Evolutionary conservation across 1,140 invertebrate species (phyloP).

Genomic region (Lycorma delicatula): DNA sequence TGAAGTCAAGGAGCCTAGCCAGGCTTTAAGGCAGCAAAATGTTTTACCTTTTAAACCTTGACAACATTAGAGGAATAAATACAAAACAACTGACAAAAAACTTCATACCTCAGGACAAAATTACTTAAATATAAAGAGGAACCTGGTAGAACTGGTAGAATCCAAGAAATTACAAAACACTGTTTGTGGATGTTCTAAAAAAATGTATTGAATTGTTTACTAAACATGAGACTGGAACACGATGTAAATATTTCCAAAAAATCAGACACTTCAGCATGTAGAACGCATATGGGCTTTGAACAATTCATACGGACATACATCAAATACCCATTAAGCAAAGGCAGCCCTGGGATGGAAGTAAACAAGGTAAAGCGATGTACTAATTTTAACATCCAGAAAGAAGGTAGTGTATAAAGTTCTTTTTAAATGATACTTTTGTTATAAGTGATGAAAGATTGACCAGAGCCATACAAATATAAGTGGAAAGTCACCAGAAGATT

Average conservation of each 20-base stretch:
- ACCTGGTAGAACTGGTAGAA: too few species aligned
- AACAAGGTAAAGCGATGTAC: conserved; percentile 3
- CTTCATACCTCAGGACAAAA: too few species aligned
- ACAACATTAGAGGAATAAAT: too few species aligned
- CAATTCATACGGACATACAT: too few species aligned
- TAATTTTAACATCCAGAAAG: conserved; percentile 3
- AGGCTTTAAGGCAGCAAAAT: too few species aligned
- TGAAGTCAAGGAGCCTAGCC: too few species aligned
- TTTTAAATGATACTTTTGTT: background rate
- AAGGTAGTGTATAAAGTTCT: conserved; percentile 6
- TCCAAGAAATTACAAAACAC: conserved; percentile 10
- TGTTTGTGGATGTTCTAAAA: conserved; percentile 11
- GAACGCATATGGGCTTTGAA: conserved; percentile 13
- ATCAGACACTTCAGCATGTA: conserved; percentile 14
- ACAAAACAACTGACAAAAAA: too few species aligned
- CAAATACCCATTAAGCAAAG: conserved; percentile 1
- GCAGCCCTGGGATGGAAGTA: conserved; percentile 1
- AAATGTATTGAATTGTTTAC: background rate
- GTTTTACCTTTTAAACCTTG: too few species aligned
- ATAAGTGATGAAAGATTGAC: conserved; percentile 4
- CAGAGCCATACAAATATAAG: background rate
- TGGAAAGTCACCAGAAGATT: background rate
- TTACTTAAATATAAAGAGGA: too few species aligned
- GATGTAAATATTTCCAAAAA: conserved; percentile 5
- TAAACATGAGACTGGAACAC: conserved; percentile 5